Evolutionary conservation across 35 echinoderm and acorn worm species (phyloP), one percentile per base, ranked within the genome.

Genomic region (Lytechinus pictus): DNA sequence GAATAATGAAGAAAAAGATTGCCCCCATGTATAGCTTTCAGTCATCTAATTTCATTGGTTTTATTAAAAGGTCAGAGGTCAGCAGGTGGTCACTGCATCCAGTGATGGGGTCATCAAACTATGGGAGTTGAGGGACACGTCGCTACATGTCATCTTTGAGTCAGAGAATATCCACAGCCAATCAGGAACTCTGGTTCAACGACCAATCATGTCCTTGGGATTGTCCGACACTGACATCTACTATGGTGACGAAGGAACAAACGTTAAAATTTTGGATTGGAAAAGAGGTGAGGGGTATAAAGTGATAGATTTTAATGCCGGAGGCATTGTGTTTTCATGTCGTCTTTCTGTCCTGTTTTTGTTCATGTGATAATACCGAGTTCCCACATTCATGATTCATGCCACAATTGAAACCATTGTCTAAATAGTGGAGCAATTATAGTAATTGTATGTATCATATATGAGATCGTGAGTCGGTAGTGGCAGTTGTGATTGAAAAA

Each of bases 251-350:
- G 96, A 98, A 86, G 98, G 98, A 19, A 86, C 95, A 11, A 99
- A 99, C 92, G 93, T 99, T 14, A 99, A 98, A 95, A 96, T 96
- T 6, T 87, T 99, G 12, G 95, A 98, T 89, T 99, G 98, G 98
- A 99, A 97, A 94, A 90, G 92, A 96, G 97, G 98, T 99, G 27
- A 89, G 94, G 9, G 27, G 57, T 87, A 33, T 24, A 19, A 44
- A 44, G 33, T 44, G 33, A 44, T 44, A 44, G 33, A 44, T 44
- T n/a, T n/a, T n/a, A n/a, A n/a, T n/a, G n/a, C n/a, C n/a, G n/a
- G n/a, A n/a, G 33, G 2, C 33, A 44, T 1, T 44, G 33, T 44
- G 33, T 44, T 44, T 44, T 44, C 33, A 44, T 44, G 33, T 44
- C 2, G 1, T 44, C 33, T 44, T 1, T 44, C 33, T 44, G 33